These are phyloP conservation scores for Suricata suricatta DNA, from an alignment of 2,113 vertebrate genomes.

Conservation along the genomic window DNA sequence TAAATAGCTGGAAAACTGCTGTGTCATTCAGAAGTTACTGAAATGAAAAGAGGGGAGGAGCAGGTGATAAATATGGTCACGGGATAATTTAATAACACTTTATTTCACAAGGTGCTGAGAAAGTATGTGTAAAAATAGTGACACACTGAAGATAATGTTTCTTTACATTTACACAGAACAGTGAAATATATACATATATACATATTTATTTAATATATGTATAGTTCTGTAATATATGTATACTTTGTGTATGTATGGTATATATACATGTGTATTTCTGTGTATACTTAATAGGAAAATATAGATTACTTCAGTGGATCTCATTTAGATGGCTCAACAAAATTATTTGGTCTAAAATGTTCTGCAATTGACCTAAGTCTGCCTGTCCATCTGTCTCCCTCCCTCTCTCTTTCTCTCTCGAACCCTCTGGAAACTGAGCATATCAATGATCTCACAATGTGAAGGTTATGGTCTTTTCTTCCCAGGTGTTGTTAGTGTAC, in stretches of 20 bases:
- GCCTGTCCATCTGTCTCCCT: not conserved
- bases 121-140: not conserved
- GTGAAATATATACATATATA: not conserved
- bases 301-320: not conserved
- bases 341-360: not conserved
- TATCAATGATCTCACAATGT: not conserved
- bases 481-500: not conserved
- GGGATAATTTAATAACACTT: not conserved
- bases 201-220: not conserved
- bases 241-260: not conserved
- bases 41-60: not conserved
- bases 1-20: not conserved
- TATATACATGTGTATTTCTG: not conserved
- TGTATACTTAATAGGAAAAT: not conserved
- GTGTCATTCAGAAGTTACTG: constrained; percentile 17
- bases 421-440: not conserved
- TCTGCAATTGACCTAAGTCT: not conserved
- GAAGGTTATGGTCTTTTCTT: not conserved
- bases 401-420: not conserved
- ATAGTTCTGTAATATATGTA: not conserved
- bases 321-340: not conserved
- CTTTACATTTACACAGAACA: not conserved
- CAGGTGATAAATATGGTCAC: not conserved
- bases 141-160: not conserved
- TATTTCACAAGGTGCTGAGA: not conserved